A percentile compares a stretch with the other conserved stretches of the same genome.
Evolutionary conservation across 30 jellyfish, hydroid and myxozoan genomes (phyloP).

Genomic region (Aurelia sp.): DNA sequence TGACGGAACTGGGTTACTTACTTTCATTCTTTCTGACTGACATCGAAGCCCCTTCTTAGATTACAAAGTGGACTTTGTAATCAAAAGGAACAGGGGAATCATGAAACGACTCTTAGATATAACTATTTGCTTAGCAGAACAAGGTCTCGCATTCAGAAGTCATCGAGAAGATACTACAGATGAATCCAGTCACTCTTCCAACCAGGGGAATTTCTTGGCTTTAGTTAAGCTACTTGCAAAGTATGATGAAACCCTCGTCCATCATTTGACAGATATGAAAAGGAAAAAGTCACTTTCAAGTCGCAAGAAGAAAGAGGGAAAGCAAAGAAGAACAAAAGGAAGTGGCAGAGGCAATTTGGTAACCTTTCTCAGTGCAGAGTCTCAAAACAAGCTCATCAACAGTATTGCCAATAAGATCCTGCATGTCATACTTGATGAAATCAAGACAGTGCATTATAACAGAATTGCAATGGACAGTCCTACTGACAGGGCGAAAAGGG

Average conservation of each 20-base stretch:
- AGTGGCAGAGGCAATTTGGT: not conserved
- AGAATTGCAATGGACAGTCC: conserved; percentile 39
- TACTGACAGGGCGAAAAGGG: conserved; percentile 1
- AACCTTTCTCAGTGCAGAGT: not conserved
- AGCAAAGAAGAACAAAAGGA: not conserved
- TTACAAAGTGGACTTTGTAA: too few species aligned
- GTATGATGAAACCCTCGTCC: not conserved
- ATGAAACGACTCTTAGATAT: conserved; percentile 8
- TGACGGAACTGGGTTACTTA: too few species aligned
- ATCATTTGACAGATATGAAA: not conserved
- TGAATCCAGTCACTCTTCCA: not conserved
- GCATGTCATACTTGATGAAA: not conserved
- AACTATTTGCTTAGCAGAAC: conserved; percentile 9
- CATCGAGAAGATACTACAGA: not conserved
- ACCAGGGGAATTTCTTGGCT: not conserved
- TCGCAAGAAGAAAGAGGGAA: not conserved
- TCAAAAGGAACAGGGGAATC: conserved; percentile 6
- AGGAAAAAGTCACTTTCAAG: not conserved
- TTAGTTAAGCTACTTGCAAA: not conserved
- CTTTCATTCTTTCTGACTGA: too few species aligned
- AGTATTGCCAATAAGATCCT: too few species aligned
- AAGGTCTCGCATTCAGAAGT: conserved; percentile 24
- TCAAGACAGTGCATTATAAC: not conserved
- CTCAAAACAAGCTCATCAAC: not conserved
- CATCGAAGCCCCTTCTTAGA: too few species aligned